A percentile compares a stretch with the other conserved stretches of the same genome.
phyloP scores from a whole-genome alignment of 2,113 vertebrate species.

The Seriola dumerili region DNA sequence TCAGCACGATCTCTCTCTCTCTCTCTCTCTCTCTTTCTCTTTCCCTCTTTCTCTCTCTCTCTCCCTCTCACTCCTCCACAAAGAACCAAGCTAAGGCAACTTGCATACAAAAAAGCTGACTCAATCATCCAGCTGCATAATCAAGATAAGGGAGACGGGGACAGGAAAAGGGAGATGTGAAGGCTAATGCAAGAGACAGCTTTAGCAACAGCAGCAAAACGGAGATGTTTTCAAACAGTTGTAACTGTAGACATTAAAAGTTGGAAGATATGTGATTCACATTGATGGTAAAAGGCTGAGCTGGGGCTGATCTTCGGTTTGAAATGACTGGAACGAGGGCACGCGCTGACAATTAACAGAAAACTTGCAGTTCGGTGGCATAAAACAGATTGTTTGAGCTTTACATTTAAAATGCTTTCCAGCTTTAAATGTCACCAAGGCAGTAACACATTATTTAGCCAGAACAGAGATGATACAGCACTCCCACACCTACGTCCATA shows the following conservation, averaged over 20 bases:
- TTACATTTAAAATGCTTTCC: conserved; percentile 10
- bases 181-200: conserved; percentile 67
- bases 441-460: conserved; percentile 26
- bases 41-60: conserved; percentile 73
- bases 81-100: conserved; percentile 87
- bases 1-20: conserved; percentile 82
- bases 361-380: background rate
- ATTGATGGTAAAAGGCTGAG: conserved; percentile 29
- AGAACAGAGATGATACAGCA: conserved; percentile 52
- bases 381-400: conserved; percentile 14
- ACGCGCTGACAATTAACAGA: conserved; percentile 1
- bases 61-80: conserved; percentile 78
- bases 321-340: conserved; percentile 10
- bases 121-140: conserved; percentile 91
- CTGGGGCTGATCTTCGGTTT: conserved; percentile 18
- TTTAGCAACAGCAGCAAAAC: conserved; percentile 76
- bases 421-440: conserved; percentile 36
- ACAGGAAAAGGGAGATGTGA: conserved; percentile 70
- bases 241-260: conserved; percentile 54
- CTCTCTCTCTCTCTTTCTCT: conserved; percentile 74
- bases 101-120: conserved; percentile 91
- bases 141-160: conserved; percentile 87
- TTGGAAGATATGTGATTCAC: conserved; percentile 47
- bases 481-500: conserved; percentile 28
- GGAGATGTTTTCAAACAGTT: conserved; percentile 62